Evolutionary conservation across 1,140 invertebrate genomes (phyloP), one percentile per base, ranked within the genome.

Genomic region (Matsumurasca onukii): DNA sequence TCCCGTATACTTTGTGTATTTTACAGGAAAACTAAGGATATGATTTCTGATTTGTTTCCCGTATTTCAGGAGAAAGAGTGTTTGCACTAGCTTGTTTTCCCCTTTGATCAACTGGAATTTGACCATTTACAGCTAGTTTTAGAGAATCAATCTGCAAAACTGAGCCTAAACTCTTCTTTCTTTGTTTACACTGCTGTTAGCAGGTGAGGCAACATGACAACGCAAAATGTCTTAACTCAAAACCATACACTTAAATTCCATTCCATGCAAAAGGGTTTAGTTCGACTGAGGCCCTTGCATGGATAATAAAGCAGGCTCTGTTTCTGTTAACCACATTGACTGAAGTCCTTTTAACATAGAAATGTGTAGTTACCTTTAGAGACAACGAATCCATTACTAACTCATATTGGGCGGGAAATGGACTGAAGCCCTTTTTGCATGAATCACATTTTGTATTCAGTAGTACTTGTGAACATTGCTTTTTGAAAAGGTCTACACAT

Each of bases 61-160:
- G 27, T 22, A 48, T 31, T 25, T 45, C 25, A 2, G 31, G 49
- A 45, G 66, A 31, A 52, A 70, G 48, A 22, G 65, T 67, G 24
- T 69, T 69, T 29, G 45, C 64, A 55, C 65, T 70, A 27, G 22
- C 30, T 49, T 69, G 67, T 39, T 70, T 70, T 52, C 69, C 69
- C 51, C 66, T 66, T 15, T 20, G 27, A 34, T 70, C 69, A 25
- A 22, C 31, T 24, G 69, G 69, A 31, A 15, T 22, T 67, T 51
- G 17, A 17, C 57, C 57, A 13, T 31, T 20, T 20, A 27, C 17
- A 24, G 31, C 30, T n/a, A 39, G 34, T 39, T 39, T 9, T 39
- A 9, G 5, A 39, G 34, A 17, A 9, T 9, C 5, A 39, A 39
- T 39, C 34, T 9, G 17, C 5, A 17, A 39, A 39, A 39, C 17